A percentile compares a stretch with the other conserved stretches of the same genome.
These are phyloP conservation scores for Oscheius sp. DNA, from an alignment of 2,888 invertebrate genomes.

Conservation along the genomic window DNA sequence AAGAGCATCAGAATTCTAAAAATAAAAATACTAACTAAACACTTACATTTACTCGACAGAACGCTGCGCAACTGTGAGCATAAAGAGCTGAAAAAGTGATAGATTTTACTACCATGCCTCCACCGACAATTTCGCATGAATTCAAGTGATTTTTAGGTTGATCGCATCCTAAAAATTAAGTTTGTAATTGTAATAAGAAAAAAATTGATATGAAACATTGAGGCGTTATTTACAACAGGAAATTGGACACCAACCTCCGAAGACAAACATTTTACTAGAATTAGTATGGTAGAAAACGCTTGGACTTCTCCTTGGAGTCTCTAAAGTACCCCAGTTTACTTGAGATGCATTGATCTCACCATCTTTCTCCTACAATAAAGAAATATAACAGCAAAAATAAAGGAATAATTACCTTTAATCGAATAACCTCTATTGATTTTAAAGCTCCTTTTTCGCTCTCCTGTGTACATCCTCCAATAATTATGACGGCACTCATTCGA, in stretches of 20 bases:
- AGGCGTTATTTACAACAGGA: neutral
- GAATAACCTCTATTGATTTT: constrained; percentile 13
- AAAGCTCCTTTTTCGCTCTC: constrained; percentile 20
- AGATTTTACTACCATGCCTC: neutral
- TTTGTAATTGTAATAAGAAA: neutral
- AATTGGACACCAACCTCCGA: constrained; percentile 19
- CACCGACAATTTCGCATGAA: neutral
- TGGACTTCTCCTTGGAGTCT: constrained; percentile 3
- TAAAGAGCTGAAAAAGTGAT: neutral
- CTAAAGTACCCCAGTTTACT: neutral
- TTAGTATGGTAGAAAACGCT: neutral
- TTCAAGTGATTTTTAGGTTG: neutral
- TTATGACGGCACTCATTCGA: constrained; percentile 4
- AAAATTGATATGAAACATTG: neutral
- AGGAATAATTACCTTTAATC: constrained; percentile 3
- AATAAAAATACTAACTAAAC: neutral
- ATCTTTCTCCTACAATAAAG: constrained; percentile 3
- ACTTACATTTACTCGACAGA: neutral
- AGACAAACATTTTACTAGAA: neutral
- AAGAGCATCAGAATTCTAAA: constrained; percentile 14
- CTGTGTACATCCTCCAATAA: constrained; percentile 29
- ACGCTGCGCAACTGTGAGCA: constrained; percentile 23
- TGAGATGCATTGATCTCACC: neutral
- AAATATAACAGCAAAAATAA: too few species aligned
- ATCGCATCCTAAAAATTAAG: constrained; percentile 10